Evolutionary conservation across 2,888 invertebrate species (phyloP), one percentile per base, ranked within the genome.

Genomic region (Epistrophe eligans): DNA sequence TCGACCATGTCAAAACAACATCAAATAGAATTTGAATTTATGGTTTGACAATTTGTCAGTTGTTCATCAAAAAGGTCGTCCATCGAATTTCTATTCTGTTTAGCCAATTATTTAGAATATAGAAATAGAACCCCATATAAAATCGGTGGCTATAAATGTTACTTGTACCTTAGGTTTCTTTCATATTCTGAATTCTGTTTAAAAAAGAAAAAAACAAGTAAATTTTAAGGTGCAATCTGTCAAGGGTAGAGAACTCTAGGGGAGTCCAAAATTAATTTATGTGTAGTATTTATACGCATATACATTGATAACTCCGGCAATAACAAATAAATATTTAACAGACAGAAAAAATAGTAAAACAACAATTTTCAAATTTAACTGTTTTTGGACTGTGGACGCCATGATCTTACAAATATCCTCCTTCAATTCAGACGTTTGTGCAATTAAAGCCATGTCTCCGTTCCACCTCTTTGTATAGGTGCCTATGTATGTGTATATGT

Each of bases 351-450:
- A 84, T 74, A 79, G 74, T 79, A 70, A 77, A 58, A 79, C 35
- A 84, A 72, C 60, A 67, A 72, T 77, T 80, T 72, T 67, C 48
- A 70, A 83, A 83, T 87, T 87, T 76, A 67, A 77, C 88, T 87
- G 84, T 87, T 81, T 24, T 24, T 24, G 24, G 24, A 24, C 3
- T 24, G 24, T 55, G 84, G 83, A 89, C 74, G 81, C 88, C 85
- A 89, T 89, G 85, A 87, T 87, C 88, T 87, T 88, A 81, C 84
- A 88, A 81, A 87, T 83, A 81, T 85, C 76, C 77, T 85, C 76
- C 77, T 67, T 80, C 84, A 76, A 79, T 64, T 74, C 38, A 52
- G 70, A 84, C 77, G 19, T 77, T 77, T 79, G 48, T 60, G 67
- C 79, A 64, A 84, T 88, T 81, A 79, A 76, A 84, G 64, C 77